Evolutionary conservation across 2,113 vertebrate genomes (phyloP).

Genomic region (Pyrgilauda ruficollis): DNA sequence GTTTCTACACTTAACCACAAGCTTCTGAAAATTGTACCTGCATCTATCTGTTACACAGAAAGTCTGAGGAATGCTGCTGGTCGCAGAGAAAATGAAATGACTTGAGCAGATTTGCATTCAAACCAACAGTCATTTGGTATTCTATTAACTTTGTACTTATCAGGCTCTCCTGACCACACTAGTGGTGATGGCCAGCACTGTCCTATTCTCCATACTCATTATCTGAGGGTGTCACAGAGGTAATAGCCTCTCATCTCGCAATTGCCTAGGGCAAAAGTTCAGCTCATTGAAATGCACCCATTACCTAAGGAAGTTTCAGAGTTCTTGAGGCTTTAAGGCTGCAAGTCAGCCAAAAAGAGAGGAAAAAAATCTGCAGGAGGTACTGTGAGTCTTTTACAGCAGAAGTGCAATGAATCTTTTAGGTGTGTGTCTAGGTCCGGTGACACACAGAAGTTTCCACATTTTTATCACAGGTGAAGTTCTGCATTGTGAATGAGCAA

Average conservation of each 20-base stretch:
- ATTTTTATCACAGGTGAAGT: not conserved
- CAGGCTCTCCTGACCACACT: not conserved
- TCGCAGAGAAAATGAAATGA: not conserved
- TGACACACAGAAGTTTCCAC: not conserved
- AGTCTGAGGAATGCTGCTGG: not conserved
- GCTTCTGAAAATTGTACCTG: not conserved
- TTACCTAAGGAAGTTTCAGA: not conserved
- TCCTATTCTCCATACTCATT: not conserved
- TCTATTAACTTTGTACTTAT: not conserved
- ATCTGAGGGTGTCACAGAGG: not conserved
- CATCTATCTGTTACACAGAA: not conserved
- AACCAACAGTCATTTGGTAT: not conserved
- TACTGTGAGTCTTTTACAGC: not conserved
- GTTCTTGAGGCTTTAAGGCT: not conserved
- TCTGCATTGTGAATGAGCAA: not conserved
- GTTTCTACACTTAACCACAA: not conserved
- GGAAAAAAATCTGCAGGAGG: not conserved
- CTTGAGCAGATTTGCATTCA: not conserved
- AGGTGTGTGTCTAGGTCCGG: not conserved
- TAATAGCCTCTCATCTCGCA: not conserved
- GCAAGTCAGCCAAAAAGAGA: not conserved
- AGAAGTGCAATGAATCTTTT: not conserved
- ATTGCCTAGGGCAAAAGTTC: not conserved
- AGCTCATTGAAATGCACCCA: not conserved
- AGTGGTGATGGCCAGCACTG: fast-evolving